These are phyloP conservation scores for Clarias gariepinus DNA, from an alignment of 2,113 vertebrate genomes.

Conservation along the genomic window DNA sequence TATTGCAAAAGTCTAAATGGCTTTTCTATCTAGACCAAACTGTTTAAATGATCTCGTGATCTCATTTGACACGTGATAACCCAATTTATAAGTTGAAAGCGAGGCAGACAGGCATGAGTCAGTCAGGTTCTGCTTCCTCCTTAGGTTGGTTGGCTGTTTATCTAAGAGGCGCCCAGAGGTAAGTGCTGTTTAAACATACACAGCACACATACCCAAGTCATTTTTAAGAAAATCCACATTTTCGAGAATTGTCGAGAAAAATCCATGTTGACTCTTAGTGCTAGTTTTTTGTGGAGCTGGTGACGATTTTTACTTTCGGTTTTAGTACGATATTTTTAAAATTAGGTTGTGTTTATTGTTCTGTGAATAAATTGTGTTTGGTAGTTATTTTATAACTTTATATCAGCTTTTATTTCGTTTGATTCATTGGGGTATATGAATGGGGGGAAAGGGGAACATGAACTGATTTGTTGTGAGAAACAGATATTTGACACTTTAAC, in stretches of 20 bases:
- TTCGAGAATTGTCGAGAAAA: neutral
- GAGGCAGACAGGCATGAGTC: neutral
- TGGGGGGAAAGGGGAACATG: neutral
- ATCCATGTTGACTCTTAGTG: neutral
- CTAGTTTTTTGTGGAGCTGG: too few relatives aligned
- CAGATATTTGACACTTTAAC: neutral
- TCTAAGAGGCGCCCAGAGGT: neutral
- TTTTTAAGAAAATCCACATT: too few relatives aligned
- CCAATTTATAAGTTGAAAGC: neutral
- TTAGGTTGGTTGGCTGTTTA: too few relatives aligned
- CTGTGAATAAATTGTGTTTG: neutral
- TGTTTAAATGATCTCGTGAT: neutral
- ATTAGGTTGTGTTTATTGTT: neutral
- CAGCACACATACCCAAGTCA: too few relatives aligned
- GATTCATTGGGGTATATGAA: neutral
- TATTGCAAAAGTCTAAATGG: neutral
- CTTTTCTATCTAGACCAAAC: too few relatives aligned
- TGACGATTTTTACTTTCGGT: constrained; percentile 16
- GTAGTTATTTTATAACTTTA: neutral
- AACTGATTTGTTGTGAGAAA: neutral
- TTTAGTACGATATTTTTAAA: neutral
- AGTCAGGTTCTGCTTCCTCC: constrained; percentile 2
- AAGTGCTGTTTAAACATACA: neutral
- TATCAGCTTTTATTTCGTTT: neutral
- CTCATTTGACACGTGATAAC: constrained; percentile 23